Conservation (phyloP, 2,888 invertebrate genomes). For the Athrips mouffetella region DNA sequence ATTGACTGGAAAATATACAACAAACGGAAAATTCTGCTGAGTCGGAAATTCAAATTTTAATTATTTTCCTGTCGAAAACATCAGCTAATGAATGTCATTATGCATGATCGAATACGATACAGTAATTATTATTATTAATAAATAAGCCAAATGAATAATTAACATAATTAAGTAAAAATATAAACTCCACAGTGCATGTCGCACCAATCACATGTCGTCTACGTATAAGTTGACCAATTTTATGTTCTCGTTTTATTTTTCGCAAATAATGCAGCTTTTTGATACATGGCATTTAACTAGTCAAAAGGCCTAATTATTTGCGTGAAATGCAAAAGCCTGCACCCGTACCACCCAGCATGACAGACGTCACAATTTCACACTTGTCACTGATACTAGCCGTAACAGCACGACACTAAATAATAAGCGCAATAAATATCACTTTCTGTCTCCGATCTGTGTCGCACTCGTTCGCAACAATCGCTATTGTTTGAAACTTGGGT, state of each 20-base stretch:
- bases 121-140: background rate
- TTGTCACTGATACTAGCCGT: slow-evolving; percentile 36
- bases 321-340: slow-evolving; percentile 62
- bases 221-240: slow-evolving; percentile 50
- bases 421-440: slow-evolving; percentile 14
- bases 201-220: slow-evolving; percentile 67
- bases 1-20: no score
- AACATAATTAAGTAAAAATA: slow-evolving; percentile 30
- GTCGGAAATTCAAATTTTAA: no score
- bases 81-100: no score
- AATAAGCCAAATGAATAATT: background rate
- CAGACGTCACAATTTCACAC: slow-evolving; percentile 47
- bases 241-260: slow-evolving; percentile 51
- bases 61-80: no score
- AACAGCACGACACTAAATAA: slow-evolving; percentile 28
- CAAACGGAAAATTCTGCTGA: no score
- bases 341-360: slow-evolving; percentile 75
- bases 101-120: background rate
- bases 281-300: background rate
- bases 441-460: slow-evolving; percentile 12
- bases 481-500: slow-evolving; percentile 1
- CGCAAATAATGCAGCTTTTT: slow-evolving; percentile 40
- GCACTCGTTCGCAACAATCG: slow-evolving; percentile 10
- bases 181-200: slow-evolving; percentile 69
- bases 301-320: slow-evolving; percentile 37